A percentile compares a stretch with the other conserved stretches of the same genome.
Evolutionary conservation across 2,797 vertebrate genomes (phyloP).

Genomic region (Chiloscyllium punctatum): DNA sequence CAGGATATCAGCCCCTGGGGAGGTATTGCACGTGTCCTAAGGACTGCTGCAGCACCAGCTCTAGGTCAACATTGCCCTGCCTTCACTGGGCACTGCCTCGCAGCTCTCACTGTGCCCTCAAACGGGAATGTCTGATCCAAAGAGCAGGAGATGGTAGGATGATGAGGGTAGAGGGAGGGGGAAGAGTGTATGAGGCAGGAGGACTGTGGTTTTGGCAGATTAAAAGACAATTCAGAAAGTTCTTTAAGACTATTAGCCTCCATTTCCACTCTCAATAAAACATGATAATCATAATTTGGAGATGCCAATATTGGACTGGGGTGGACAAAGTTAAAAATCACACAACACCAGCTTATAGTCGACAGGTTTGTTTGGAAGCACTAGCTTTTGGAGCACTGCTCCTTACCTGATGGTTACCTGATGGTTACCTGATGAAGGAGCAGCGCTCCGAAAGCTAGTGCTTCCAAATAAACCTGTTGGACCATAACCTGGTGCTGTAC

Average conservation of each 20-base stretch:
- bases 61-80: neutral
- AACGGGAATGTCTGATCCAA: neutral
- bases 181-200: neutral
- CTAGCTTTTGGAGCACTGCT: too few species aligned
- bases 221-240: neutral
- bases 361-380: too few species aligned
- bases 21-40: neutral
- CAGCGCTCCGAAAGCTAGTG: too few species aligned
- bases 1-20: too few species aligned
- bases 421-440: too few species aligned
- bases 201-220: neutral
- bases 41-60: neutral
- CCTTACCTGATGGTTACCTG: too few species aligned
- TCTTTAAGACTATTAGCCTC: neutral
- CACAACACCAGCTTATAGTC: too few species aligned
- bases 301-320: too few species aligned
- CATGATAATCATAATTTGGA: neutral
- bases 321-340: too few species aligned
- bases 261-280: neutral
- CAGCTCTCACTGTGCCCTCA: too few species aligned
- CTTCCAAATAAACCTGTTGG: too few species aligned
- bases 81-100: neutral
- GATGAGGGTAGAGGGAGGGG: neutral
- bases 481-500: too few species aligned
- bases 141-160: neutral